Conservation (phyloP, 2,797 vertebrate genomes). For the Enoplosus armatus region DNA sequence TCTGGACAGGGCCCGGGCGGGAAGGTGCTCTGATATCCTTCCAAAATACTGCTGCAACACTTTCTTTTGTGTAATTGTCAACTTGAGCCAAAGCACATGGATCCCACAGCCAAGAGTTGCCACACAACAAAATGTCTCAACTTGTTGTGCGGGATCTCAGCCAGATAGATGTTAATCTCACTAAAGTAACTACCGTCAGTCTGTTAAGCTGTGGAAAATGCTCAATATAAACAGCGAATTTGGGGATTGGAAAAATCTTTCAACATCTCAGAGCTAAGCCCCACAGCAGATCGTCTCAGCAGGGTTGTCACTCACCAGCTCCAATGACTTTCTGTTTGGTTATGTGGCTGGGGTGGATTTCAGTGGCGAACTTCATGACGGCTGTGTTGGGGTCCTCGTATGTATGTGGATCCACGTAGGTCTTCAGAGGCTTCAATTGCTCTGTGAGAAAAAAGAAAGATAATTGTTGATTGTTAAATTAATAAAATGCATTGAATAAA, state of each 20-base stretch:
- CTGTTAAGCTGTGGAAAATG: constrained; percentile 61
- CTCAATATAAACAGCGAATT: constrained; percentile 72
- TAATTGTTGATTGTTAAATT: constrained; percentile 15
- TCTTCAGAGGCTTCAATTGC: constrained; percentile 97
- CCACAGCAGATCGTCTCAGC: constrained; percentile 59
- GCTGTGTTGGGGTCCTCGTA: constrained; percentile 98
- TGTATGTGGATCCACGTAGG: constrained; percentile 97
- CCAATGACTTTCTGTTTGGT: constrained; percentile 97
- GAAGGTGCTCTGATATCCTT: constrained; percentile 61
- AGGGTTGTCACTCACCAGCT: constrained; percentile 87
- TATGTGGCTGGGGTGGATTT: constrained; percentile 93
- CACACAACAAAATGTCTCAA: constrained; percentile 72
- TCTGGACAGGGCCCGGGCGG: constrained; percentile 17
- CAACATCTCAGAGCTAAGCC: constrained; percentile 63
- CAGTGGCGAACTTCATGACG: constrained; percentile 95
- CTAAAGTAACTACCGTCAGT: constrained; percentile 75
- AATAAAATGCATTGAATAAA: not conserved
- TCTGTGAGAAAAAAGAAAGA: constrained; percentile 80
- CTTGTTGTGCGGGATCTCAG: constrained; percentile 71
- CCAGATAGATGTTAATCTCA: constrained; percentile 70
- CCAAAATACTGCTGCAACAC: constrained; percentile 59
- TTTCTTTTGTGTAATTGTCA: constrained; percentile 51
- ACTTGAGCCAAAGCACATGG: constrained; percentile 56
- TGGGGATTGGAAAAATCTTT: constrained; percentile 69
- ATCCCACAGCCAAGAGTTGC: constrained; percentile 59